Evolutionary conservation across 1,140 invertebrate genomes (phyloP).

Genomic region (Ctenoplectra terminalis): DNA sequence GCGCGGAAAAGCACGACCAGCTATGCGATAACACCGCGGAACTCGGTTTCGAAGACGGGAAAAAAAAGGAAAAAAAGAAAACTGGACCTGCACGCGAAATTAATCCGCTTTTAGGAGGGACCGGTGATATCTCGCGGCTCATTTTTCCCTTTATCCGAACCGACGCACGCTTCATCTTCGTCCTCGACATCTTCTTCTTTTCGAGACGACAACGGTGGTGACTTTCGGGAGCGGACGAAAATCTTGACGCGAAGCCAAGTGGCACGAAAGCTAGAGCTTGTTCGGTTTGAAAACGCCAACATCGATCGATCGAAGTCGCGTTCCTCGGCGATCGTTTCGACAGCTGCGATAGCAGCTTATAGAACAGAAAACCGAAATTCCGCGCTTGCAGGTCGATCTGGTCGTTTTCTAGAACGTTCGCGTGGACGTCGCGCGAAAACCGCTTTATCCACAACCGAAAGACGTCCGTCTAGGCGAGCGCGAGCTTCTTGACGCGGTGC

Average conservation of each 20-base stretch:
- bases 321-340: background rate
- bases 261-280: constrained; percentile 52
- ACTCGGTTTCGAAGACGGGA: background rate
- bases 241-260: constrained; percentile 71
- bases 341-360: background rate
- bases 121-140: constrained; percentile 29
- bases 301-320: constrained; percentile 25
- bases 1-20: too few species aligned
- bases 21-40: too few species aligned
- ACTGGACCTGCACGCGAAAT: constrained; percentile 15
- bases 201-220: background rate
- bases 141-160: background rate
- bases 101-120: constrained; percentile 40
- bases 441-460: constrained; percentile 20
- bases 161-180: background rate
- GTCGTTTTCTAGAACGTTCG: constrained; percentile 7
- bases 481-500: constrained; percentile 67
- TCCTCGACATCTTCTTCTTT: background rate
- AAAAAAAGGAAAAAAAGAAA: constrained; percentile 37
- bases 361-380: constrained; percentile 1
- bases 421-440: background rate
- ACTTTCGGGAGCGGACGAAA: constrained; percentile 42
- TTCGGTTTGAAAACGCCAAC: background rate
- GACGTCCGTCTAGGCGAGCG: constrained; percentile 36
- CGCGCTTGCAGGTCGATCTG: background rate